Conservation (phyloP, 2,888 invertebrate species). For the Amblyjoppa fuscipennis region DNA sequence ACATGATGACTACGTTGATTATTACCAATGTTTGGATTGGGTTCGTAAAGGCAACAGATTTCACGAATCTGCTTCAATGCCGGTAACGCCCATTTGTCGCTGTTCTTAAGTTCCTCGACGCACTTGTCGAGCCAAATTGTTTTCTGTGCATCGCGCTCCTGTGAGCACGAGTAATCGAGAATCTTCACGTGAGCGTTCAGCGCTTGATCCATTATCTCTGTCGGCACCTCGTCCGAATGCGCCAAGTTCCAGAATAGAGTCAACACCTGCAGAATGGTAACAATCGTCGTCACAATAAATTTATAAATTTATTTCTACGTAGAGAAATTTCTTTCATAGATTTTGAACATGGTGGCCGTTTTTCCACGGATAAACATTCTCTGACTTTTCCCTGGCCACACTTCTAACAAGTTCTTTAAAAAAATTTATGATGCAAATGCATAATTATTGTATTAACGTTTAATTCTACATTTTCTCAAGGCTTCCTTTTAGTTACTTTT, state of each 20-base stretch:
- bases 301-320: slow-evolving; percentile 10
- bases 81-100: slow-evolving; percentile 96
- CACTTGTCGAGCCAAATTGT: slow-evolving; percentile 98
- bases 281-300: slow-evolving; percentile 1
- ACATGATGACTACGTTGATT: slow-evolving; percentile 88
- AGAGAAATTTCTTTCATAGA: not conserved
- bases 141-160: slow-evolving; percentile 98
- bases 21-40: slow-evolving; percentile 89
- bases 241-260: slow-evolving; percentile 98
- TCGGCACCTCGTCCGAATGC: slow-evolving; percentile 97
- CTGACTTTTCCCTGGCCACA: no score
- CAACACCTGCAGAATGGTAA: slow-evolving; percentile 88
- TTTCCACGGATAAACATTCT: no score
- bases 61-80: slow-evolving; percentile 98
- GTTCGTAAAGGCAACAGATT: slow-evolving; percentile 97
- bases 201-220: slow-evolving; percentile 99
- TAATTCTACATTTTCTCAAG: no score
- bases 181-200: slow-evolving; percentile 98
- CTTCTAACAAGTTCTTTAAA: no score
- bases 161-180: slow-evolving; percentile 98
- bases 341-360: no score
- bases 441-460: no score
- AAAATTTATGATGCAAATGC: no score
- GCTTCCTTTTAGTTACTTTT: no score
- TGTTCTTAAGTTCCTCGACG: slow-evolving; percentile 96